These are phyloP conservation scores for Megaceryle torquata DNA, from an alignment of 2,113 vertebrate species.

Conservation along the genomic window DNA sequence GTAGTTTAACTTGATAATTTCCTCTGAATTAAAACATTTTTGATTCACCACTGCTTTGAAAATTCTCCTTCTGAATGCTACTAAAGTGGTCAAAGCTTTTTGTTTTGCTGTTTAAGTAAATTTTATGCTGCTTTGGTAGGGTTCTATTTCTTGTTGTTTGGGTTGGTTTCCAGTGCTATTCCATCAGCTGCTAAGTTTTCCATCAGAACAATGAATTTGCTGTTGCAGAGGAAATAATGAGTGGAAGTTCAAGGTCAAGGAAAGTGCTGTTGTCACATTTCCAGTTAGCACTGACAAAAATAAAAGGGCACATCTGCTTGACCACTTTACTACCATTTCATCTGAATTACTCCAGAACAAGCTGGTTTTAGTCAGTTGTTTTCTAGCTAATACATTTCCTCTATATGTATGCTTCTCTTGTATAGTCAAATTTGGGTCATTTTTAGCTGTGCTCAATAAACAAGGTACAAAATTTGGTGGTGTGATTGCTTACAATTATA, in stretches of 20 bases:
- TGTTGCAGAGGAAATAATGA: constrained; percentile 41
- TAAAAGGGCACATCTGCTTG: constrained; percentile 13
- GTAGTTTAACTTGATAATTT: neutral
- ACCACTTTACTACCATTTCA: neutral
- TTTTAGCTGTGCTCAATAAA: neutral
- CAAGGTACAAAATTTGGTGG: neutral
- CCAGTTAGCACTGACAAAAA: constrained; percentile 7
- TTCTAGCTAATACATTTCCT: neutral
- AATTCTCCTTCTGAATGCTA: neutral
- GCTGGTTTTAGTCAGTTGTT: neutral
- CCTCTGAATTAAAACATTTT: neutral
- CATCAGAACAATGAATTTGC: neutral
- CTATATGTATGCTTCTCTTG: neutral
- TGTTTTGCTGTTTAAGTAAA: neutral
- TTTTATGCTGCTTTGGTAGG: neutral
- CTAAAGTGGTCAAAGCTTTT: neutral
- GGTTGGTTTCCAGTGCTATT: neutral
- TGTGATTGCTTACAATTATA: neutral
- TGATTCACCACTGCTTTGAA: neutral
- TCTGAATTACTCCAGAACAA: neutral
- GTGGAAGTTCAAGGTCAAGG: constrained; percentile 56
- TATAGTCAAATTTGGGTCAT: neutral
- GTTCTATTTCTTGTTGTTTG: neutral
- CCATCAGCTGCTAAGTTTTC: neutral
- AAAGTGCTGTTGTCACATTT: constrained; percentile 23